phyloP scores from a whole-genome alignment of 1,140 invertebrate genomes.

The Drosophila rufa region DNA sequence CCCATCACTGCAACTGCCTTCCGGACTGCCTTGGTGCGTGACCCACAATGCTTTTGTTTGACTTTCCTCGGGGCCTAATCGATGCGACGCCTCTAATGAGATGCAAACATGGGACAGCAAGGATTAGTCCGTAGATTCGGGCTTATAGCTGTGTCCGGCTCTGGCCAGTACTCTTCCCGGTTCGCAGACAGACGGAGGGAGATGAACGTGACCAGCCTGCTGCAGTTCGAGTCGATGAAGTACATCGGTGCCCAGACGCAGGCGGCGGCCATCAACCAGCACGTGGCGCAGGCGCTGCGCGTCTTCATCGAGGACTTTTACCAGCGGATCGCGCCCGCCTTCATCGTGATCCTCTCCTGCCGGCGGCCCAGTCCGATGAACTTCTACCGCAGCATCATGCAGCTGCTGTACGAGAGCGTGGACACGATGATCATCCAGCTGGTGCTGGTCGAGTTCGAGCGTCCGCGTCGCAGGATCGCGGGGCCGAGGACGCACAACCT shows the following conservation, averaged over 20 bases:
- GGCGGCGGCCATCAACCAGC: slow-evolving; percentile 49
- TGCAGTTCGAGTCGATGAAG: slow-evolving; percentile 59
- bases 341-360: slow-evolving; percentile 61
- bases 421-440: slow-evolving; percentile 64
- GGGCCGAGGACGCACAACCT: slow-evolving; percentile 52
- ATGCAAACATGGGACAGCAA: slow-evolving; percentile 20
- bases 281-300: slow-evolving; percentile 54
- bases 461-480: slow-evolving; percentile 17
- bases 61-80: slow-evolving; percentile 21
- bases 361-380: slow-evolving; percentile 60
- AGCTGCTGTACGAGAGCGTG: slow-evolving; percentile 65
- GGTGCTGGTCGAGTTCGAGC: slow-evolving; percentile 41
- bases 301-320: slow-evolving; percentile 64
- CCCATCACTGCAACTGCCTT: not conserved
- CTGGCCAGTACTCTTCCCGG: slow-evolving; percentile 11
- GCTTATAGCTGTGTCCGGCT: not conserved
- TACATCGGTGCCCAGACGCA: slow-evolving; percentile 60
- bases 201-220: slow-evolving; percentile 63
- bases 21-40: slow-evolving; percentile 10
- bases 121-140: not conserved
- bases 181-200: slow-evolving; percentile 7
- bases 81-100: slow-evolving; percentile 38
- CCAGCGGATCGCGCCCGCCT: slow-evolving; percentile 56
- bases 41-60: slow-evolving; percentile 39
- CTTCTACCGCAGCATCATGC: slow-evolving; percentile 65